phyloP scores from a whole-genome alignment of 2,888 invertebrate genomes.

The Xylocampa areola region DNA sequence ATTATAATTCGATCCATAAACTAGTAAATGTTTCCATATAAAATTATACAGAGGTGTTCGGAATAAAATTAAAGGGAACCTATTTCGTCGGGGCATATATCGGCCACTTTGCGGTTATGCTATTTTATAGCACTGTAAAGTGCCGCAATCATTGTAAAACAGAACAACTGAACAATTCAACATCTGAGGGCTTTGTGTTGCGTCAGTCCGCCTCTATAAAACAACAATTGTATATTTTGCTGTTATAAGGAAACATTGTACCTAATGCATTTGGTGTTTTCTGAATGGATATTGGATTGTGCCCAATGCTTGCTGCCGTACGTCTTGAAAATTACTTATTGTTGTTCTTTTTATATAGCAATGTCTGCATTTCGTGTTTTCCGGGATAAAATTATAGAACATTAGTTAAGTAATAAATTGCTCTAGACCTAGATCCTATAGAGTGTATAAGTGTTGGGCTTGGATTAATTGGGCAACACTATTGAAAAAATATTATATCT shows the following conservation, averaged over 20 bases:
- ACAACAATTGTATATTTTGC: slow-evolving; percentile 48
- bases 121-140: slow-evolving; percentile 72
- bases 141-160: slow-evolving; percentile 72
- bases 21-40: slow-evolving; percentile 15
- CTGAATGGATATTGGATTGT: slow-evolving; percentile 44
- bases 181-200: slow-evolving; percentile 53
- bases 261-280: slow-evolving; percentile 30
- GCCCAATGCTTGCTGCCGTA: slow-evolving; percentile 6
- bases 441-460: no score
- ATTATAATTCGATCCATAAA: slow-evolving; percentile 24
- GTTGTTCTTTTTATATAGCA: slow-evolving; percentile 16
- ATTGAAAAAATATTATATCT: no score
- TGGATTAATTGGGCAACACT: no score
- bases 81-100: slow-evolving; percentile 2
- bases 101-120: slow-evolving; percentile 64
- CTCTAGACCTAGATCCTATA: no score
- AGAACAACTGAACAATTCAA: slow-evolving; percentile 70
- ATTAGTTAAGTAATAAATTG: no score
- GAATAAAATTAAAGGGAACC: slow-evolving; percentile 11
- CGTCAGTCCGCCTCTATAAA: slow-evolving; percentile 57
- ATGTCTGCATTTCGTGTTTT: background rate
- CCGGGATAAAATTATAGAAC: background rate
- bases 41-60: slow-evolving; percentile 6
- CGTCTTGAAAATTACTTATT: slow-evolving; percentile 32
- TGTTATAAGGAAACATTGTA: slow-evolving; percentile 42